Evolutionary conservation across 2,113 vertebrate genomes (phyloP).

Genomic region (Sturnira hondurensis): DNA sequence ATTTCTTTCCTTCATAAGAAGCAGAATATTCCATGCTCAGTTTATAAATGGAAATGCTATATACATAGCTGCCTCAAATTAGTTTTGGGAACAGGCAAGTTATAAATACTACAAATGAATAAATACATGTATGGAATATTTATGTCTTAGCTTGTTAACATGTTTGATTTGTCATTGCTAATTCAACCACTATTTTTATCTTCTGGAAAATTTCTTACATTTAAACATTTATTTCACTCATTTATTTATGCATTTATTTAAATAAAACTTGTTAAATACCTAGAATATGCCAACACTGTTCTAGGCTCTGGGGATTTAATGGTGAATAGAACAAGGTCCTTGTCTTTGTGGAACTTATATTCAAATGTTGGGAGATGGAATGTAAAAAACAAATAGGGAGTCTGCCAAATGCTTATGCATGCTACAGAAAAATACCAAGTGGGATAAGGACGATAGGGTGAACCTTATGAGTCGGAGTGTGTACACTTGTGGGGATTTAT

Average conservation of each 20-base stretch:
- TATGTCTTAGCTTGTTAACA: background rate
- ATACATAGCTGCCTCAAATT: background rate
- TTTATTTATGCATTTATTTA: background rate
- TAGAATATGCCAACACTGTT: background rate
- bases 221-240: constrained; percentile 23
- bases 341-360: background rate
- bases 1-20: constrained; percentile 9
- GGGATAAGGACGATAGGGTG: background rate
- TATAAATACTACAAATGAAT: constrained; percentile 39
- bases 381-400: background rate
- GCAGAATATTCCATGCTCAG: background rate
- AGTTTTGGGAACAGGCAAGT: constrained; percentile 1
- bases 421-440: background rate
- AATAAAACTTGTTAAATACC: background rate
- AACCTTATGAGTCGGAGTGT: background rate
- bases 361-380: background rate
- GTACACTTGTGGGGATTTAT: background rate
- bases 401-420: background rate
- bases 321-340: background rate
- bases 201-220: background rate
- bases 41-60: constrained; percentile 18
- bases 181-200: constrained; percentile 38
- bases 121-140: constrained; percentile 18
- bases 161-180: constrained; percentile 45
- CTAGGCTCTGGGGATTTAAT: background rate